Evolutionary conservation across 2,888 invertebrate genomes (phyloP).

Genomic region (Tiphia femorata): DNA sequence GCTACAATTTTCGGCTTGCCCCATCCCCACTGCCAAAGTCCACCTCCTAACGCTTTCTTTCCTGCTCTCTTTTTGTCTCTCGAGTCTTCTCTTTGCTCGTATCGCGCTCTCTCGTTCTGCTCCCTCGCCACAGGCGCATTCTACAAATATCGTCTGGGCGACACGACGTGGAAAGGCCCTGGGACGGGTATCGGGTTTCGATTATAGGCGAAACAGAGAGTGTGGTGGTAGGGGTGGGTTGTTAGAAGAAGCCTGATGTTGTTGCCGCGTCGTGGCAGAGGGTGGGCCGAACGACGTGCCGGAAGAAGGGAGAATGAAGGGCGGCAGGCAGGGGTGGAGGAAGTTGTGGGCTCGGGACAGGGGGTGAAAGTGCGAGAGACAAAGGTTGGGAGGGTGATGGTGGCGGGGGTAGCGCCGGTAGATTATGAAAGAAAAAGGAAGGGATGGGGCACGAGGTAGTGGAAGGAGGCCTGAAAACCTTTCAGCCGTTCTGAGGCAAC

Average conservation of each 20-base stretch:
- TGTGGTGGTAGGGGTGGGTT: neutral
- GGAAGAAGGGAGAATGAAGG: neutral
- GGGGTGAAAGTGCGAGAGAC: neutral
- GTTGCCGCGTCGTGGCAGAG: conserved; percentile 6
- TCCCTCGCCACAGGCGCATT: neutral
- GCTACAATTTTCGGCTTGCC: too few relatives aligned
- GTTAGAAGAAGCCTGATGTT: conserved; percentile 2
- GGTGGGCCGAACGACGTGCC: neutral
- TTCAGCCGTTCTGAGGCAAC: too few relatives aligned
- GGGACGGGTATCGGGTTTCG: conserved; percentile 25
- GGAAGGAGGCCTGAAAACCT: too few relatives aligned
- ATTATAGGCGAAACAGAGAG: conserved; percentile 6
- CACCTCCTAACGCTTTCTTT: neutral
- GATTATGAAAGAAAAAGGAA: too few relatives aligned
- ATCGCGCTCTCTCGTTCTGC: neutral
- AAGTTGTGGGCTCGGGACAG: neutral
- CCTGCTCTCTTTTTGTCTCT: neutral
- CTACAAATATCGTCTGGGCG: neutral
- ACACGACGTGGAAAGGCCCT: too few relatives aligned
- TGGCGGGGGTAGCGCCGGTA: neutral
- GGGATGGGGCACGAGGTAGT: too few relatives aligned
- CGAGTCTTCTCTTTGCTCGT: neutral
- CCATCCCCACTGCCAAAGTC: too few relatives aligned
- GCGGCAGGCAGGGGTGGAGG: neutral
- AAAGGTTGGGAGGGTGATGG: too few relatives aligned